Base-by-base conservation (phyloP, 1,140 invertebrate species). In the Anastrepha ludens region DNA sequence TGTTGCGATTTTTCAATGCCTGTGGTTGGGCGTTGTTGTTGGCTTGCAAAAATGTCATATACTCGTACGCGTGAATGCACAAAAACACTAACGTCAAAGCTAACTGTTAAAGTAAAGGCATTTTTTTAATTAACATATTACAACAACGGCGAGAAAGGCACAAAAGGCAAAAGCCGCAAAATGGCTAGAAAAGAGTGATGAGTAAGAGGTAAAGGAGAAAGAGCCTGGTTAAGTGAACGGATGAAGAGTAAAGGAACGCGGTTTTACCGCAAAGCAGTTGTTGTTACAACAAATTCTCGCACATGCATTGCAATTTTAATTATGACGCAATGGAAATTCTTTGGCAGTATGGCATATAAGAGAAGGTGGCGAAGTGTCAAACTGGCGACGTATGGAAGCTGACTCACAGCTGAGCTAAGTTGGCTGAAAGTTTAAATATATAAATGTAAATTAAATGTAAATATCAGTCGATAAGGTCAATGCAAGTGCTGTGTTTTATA, bases 71-170 rank as follows among this genome's bases (percentile, higher is more conserved):
- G 15, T 29, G 44, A n/a, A 50, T 17, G 5, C 65, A 50, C 13
- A 78, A 50, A 17, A 0, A 39, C 70, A 7, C 47, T n/a, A 47
- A 29, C 47, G n/a, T 55, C 74, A 47, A 81, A 81, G 47, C 41
- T 81, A 39, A 17, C 47, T 9, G 64, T 47, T 8, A 29, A 50
- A 20, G 74, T 81, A 81, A 81, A 81, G 74, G 55, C 74, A 81
- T 58, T 55, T 81, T 17, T 81, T 81, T 81, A 81, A 81, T 81
- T 81, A 81, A 81, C 74, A 81, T 81, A 58, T 29, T 81, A 81
- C 74, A 81, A 81, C 74, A 81, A 81, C 74, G n/a, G 47, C 47
- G 74, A 17, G 74, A 29, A 81, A 81, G 55, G 74, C 74, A 81
- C 47, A 81, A 81, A 55, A 81, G 20, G 50, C 47, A 55, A 2